These are phyloP conservation scores for Pharmacophagus antenor DNA, from an alignment of 2,888 invertebrate species.

Conservation along the genomic window DNA sequence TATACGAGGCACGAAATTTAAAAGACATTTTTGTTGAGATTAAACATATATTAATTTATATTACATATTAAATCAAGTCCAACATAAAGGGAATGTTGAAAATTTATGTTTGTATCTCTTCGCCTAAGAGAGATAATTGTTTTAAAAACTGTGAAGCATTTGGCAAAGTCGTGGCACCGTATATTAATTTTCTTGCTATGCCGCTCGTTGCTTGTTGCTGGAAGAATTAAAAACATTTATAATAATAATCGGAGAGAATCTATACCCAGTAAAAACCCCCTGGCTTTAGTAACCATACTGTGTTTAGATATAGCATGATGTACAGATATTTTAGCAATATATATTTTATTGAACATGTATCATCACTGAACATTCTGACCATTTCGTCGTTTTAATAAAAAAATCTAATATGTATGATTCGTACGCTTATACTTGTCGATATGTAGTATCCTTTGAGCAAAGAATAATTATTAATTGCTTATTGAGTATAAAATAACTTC, in stretches of 20 bases:
- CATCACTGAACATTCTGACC: too few relatives aligned
- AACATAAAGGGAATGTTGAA: constrained; percentile 60
- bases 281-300: too few relatives aligned
- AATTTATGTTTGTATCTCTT: constrained; percentile 80
- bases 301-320: too few relatives aligned
- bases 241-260: neutral
- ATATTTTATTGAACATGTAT: too few relatives aligned
- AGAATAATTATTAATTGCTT: too few relatives aligned
- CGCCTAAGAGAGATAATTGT: constrained; percentile 90
- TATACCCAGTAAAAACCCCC: neutral
- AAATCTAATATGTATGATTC: too few relatives aligned
- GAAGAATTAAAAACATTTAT: constrained; percentile 41
- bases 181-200: constrained; percentile 90
- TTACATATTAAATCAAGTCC: constrained; percentile 34
- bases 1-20: neutral
- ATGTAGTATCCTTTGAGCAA: too few relatives aligned
- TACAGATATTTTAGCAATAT: too few relatives aligned
- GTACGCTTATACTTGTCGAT: too few relatives aligned
- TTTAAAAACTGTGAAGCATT: constrained; percentile 97
- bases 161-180: constrained; percentile 96
- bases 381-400: too few relatives aligned
- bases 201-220: constrained; percentile 85
- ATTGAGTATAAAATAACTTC: too few relatives aligned
- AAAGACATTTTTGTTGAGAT: constrained; percentile 4
- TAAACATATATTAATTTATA: constrained; percentile 27